Base-by-base conservation (phyloP, 2,888 invertebrate species). In the Carabus problematicus region DNA sequence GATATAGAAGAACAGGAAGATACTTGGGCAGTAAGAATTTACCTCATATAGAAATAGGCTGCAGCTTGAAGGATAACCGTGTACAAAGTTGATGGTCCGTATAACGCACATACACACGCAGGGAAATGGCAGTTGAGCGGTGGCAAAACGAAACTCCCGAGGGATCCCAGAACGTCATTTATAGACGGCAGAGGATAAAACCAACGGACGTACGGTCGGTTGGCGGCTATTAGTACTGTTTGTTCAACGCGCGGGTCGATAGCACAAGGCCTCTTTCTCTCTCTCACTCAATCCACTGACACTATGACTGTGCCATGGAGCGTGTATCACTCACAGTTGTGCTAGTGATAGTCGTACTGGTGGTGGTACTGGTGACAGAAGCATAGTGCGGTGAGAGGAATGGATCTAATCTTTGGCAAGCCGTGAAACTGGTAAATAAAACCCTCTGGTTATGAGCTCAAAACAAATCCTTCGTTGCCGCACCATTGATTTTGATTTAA, bases 401-500 rank as follows among this genome's bases (percentile, higher is more conserved):
- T 29, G 66, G 69, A 69, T 56, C 69, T 69, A 69, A 69, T 69
- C 61, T 64, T 59, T 41, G 66, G 39, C 40, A 59, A 66, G 59
- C 66, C 49, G 66, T 59, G 66, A 66, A 66, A 66, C 69, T 43
- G 45, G 56, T 55, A 62, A 69, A 69, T 69, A 69, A 69, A 69
- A 69, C 69, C 62, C 40, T 43, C 61, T 62, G 69, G 69, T 69
- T 69, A 69, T 62, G 69, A 62, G 69, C 69, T 69, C 62, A 69
- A 55, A 62, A 62, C 69, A 69, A 69, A 69, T 69, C 69, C 69
- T 59, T 8, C 45, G 52, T 55, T 55, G 62, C 56, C 68, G 55
- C 47, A 54, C 69, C 69, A 69, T 69, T 69, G 69, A 69, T 69
- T 69, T 69, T 69, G 69, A 69, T 69, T 69, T 69, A 62, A 67